A percentile compares a stretch with the other conserved stretches of the same genome.
Evolutionary conservation across 2,888 invertebrate genomes (phyloP).

Genomic region (Nasonovia ribisnigri): DNA sequence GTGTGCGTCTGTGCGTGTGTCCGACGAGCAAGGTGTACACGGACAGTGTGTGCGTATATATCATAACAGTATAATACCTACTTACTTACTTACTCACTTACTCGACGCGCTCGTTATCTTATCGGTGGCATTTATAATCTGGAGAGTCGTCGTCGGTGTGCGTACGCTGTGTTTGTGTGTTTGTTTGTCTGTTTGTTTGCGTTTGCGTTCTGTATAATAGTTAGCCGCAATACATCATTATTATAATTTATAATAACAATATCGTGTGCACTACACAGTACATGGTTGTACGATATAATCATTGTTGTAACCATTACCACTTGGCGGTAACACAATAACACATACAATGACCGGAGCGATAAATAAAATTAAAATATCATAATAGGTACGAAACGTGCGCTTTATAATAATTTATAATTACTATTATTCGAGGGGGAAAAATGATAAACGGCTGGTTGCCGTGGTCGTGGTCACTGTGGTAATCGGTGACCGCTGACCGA

Average conservation of each 20-base stretch:
- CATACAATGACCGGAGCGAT: background rate
- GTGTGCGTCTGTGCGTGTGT: background rate
- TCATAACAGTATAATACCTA: background rate
- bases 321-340: background rate
- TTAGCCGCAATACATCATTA: background rate
- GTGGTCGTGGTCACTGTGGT: background rate
- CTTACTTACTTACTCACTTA: background rate
- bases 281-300: background rate
- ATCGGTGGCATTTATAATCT: constrained; percentile 10
- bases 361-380: background rate
- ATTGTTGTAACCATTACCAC: background rate
- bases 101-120: background rate
- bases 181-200: background rate
- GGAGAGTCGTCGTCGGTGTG: background rate
- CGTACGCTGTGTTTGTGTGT: background rate
- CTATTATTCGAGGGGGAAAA: background rate
- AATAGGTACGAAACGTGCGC: background rate
- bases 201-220: constrained; percentile 1
- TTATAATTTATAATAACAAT: constrained; percentile 20
- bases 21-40: background rate
- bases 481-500: background rate
- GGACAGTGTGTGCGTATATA: background rate
- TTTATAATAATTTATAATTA: background rate
- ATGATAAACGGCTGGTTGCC: background rate
- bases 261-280: background rate